A percentile compares a stretch with the other conserved stretches of the same genome.
Evolutionary conservation across 2,888 invertebrate genomes (phyloP).

Genomic region (Escarpia spicata): DNA sequence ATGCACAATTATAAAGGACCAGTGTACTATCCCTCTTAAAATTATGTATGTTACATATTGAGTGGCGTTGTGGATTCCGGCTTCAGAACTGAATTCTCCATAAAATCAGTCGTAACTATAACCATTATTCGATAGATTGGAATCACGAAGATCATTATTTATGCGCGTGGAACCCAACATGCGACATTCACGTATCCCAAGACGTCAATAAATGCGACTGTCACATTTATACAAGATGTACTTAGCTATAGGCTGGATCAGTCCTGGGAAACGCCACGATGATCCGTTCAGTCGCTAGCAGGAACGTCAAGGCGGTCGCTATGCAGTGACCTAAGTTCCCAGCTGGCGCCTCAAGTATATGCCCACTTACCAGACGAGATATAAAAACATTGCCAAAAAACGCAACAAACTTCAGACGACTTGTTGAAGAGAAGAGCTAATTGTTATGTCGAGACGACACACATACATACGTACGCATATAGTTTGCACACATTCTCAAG

Average conservation of each 20-base stretch:
- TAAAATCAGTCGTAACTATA: neutral
- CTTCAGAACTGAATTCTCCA: neutral
- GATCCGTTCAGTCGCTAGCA: neutral
- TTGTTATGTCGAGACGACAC: neutral
- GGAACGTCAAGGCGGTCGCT: too few species aligned
- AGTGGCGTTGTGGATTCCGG: neutral
- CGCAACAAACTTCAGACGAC: neutral
- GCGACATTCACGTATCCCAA: neutral
- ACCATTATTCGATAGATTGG: neutral
- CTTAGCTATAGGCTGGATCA: neutral
- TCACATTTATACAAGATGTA: neutral
- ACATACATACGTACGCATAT: neutral
- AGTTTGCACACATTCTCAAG: neutral
- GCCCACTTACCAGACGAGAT: neutral
- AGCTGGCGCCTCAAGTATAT: neutral
- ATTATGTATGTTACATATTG: neutral
- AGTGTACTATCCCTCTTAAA: too few species aligned
- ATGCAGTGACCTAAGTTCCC: neutral
- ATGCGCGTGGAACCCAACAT: neutral
- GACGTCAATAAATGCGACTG: neutral
- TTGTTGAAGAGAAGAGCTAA: neutral
- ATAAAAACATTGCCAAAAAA: neutral
- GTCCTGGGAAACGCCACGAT: neutral
- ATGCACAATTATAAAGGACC: too few species aligned
- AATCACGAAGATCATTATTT: neutral